Evolutionary conservation across 2,797 vertebrate genomes (phyloP), one percentile per base, ranked within the genome.

Genomic region (Cottoperca gobio): DNA sequence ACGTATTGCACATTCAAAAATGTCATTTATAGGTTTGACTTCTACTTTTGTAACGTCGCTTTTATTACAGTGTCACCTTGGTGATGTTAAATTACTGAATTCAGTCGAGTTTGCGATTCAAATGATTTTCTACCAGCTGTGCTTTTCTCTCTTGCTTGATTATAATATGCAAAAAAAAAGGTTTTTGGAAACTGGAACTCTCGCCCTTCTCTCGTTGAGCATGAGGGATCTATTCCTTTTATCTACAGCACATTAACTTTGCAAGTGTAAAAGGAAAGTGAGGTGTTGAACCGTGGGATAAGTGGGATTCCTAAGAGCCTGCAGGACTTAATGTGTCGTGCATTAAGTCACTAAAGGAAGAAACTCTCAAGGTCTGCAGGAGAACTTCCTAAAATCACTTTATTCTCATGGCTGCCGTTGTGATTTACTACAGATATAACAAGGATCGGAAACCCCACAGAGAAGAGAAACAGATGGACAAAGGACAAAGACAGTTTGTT

Each of bases 171-270:
- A 17, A 79, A 33, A 76, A 33, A 76, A 57, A 39, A 2, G 37
- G 39, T 76, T 72, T 69, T 63, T 55, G n/a, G 68, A 77, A 65
- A 74, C 33, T 31, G 42, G 35, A 54, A 33, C 48, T 67, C 58
- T 75, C 23, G 12, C 57, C 62, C 8, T 21, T 68, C 46, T 76
- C 54, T 26, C 43, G 37, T 71, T 26, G 5, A 83, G 63, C 82
- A 76, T 53, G 60, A 83, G 40, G 57, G 69, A 85, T 76, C 76
- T 52, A 43, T 81, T 91, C 54, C 67, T 82, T 86, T 88, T 84
- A 76, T 83, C 70, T 85, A 67, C 84, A 81, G 73, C 70, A 76
- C 71, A 88, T 88, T 88, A 82, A 76, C 78, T 81, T 73, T 74
- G 73, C 35, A 2, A 81, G 73, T 75, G 70, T 82, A 76, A 82